Evolutionary conservation across 1,140 invertebrate genomes (phyloP).

Genomic region (Calliopsis andreniformis): DNA sequence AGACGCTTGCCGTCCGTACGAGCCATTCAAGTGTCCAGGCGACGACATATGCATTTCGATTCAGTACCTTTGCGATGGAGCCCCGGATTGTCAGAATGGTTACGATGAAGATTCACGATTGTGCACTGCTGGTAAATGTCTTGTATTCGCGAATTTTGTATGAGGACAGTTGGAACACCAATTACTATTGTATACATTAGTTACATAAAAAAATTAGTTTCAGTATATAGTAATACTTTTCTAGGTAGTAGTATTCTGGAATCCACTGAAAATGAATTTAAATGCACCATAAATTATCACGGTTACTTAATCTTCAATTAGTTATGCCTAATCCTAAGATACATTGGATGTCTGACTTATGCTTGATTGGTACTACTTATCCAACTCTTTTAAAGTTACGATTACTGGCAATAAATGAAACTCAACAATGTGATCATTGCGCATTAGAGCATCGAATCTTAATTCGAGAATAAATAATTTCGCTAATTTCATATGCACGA

Average conservation of each 20-base stretch:
- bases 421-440: background rate
- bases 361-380: background rate
- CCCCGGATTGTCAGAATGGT: constrained; percentile 95
- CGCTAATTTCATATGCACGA: no score
- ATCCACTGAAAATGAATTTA: no score
- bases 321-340: no score
- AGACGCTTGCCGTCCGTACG: constrained; percentile 91
- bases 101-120: constrained; percentile 94
- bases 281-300: no score
- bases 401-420: background rate
- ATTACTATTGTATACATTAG: no score
- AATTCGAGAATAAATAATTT: background rate
- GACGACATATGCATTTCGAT: constrained; percentile 96
- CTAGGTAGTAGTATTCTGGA: no score
- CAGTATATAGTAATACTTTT: no score
- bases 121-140: constrained; percentile 91
- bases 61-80: constrained; percentile 96
- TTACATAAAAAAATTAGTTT: no score
- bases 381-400: background rate
- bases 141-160: no score
- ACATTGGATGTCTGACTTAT: constrained; percentile 8
- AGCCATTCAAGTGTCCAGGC: constrained; percentile 97
- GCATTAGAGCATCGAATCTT: background rate
- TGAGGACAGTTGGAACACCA: no score
- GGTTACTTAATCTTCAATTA: no score